Evolutionary conservation across 1,140 invertebrate species (phyloP).

Genomic region (Hycleus cichorii): DNA sequence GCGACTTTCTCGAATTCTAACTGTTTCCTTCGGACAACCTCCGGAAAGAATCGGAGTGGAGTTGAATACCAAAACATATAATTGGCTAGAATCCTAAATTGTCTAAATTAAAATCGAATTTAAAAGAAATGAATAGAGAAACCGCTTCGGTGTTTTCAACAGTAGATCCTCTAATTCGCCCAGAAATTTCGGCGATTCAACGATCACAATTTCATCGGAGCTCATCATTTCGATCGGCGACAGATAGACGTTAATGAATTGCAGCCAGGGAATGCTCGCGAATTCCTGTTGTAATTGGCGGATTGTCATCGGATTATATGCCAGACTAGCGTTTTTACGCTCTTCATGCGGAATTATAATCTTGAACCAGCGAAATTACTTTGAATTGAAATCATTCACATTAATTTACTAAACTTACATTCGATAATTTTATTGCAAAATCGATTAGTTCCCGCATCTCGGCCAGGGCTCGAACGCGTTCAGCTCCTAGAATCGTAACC

Average conservation of each 20-base stretch:
- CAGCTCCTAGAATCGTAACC: constrained; percentile 77
- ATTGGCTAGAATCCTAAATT: constrained; percentile 8
- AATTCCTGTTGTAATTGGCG: constrained; percentile 45
- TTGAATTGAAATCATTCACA: no score
- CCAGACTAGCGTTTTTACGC: constrained; percentile 48
- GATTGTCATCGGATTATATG: constrained; percentile 61
- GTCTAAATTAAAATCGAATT: not conserved
- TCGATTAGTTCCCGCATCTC: constrained; percentile 77
- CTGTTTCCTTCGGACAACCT: not conserved
- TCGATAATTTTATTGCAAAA: constrained; percentile 91
- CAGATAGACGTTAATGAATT: constrained; percentile 48
- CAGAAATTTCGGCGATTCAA: constrained; percentile 51
- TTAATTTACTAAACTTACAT: constrained; percentile 53
- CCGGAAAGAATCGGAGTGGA: not conserved
- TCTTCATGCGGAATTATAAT: no score
- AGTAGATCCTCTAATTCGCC: constrained; percentile 46
- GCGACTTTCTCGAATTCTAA: not conserved
- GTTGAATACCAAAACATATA: constrained; percentile 1
- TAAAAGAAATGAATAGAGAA: not conserved
- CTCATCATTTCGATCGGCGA: constrained; percentile 31
- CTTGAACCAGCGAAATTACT: no score
- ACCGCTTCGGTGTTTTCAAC: constrained; percentile 15
- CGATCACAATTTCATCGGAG: constrained; percentile 31
- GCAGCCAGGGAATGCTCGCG: constrained; percentile 48
- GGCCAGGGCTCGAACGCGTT: constrained; percentile 54